Conservation (phyloP, 1,140 invertebrate genomes). For the Psilanteris sp. region DNA sequence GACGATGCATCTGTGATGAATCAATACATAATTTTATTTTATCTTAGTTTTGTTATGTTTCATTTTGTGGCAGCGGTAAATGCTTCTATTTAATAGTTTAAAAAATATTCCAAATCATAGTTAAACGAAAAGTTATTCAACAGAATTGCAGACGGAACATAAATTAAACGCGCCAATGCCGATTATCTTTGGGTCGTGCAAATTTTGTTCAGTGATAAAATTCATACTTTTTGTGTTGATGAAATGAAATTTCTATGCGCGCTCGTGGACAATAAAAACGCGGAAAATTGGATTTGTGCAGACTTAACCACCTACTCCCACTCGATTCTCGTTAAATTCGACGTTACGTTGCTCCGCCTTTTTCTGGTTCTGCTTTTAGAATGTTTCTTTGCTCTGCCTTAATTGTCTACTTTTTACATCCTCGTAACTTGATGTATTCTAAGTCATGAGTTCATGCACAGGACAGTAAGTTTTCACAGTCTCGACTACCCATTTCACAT, state of each 20-base stretch:
- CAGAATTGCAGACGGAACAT: constrained; percentile 6
- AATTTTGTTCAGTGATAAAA: constrained; percentile 3
- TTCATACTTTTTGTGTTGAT: constrained; percentile 34
- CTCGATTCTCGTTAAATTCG: constrained; percentile 63
- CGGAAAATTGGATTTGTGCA: constrained; percentile 53
- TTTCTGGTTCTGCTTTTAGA: constrained; percentile 61
- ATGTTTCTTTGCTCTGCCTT: constrained; percentile 55
- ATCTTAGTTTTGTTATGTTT: too few relatives aligned
- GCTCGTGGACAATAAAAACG: constrained; percentile 35
- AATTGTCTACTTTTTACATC: constrained; percentile 56
- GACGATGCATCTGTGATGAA: too few relatives aligned
- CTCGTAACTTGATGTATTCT: constrained; percentile 40
- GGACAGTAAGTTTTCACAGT: constrained; percentile 34
- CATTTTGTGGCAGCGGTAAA: too few relatives aligned
- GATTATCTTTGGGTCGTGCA: not conserved
- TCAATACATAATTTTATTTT: too few relatives aligned
- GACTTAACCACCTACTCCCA: constrained; percentile 48
- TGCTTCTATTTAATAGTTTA: too few relatives aligned
- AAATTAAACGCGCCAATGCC: constrained; percentile 3
- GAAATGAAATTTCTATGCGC: constrained; percentile 48
- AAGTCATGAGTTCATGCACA: constrained; percentile 49
- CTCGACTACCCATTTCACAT: constrained; percentile 5
- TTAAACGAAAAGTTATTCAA: too few relatives aligned
- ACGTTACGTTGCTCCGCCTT: constrained; percentile 65
- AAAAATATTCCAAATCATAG: too few relatives aligned